Base-by-base conservation (phyloP, 2,797 vertebrate species). In the Karalla daura region DNA sequence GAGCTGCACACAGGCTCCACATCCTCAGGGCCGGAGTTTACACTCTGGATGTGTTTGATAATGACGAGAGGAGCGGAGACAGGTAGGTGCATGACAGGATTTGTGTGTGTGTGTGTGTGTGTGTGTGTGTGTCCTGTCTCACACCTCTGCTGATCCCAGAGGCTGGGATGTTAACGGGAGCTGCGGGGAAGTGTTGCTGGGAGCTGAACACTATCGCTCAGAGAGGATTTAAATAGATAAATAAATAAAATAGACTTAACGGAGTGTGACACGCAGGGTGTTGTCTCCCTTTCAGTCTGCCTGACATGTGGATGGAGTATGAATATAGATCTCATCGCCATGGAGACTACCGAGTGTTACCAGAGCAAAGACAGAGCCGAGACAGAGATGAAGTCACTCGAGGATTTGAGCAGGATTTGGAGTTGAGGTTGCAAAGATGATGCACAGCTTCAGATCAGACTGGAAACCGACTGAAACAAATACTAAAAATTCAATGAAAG, bases 61-160 rank as follows among this genome's bases (percentile, higher is more conserved):
- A 78, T 70, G 71, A 76, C 80, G 43, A 25, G 47, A 54, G 51
- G 51, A 56, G 70, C 76, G 63, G 56, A 78, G 73, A 81, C 76
- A 74, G 77, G 28, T 24, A 83, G 79, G 70, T 76, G 76, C 73
- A 61, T 62, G 83, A 81, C 65, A 83, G 67, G 68, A 76, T 83
- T 80, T 86, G 81, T 84, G 85, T 86, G 83, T 71, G 80, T 83
- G 84, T 88, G 83, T 71, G 80, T 83, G 84, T 88, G n/a, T n/a
- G n/a, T n/a, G n/a, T n/a, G n/a, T n/a, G 83, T 71, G 80, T 83
- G 84, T 88, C 54, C 75, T 49, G 83, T 89, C 87, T 89, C 39
- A 73, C 85, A 80, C 84, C 75, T 87, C 51, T 14, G 54, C 69
- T 84, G 80, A 81, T 89, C 89, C 84, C 81, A 32, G n/a, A 36